A percentile compares a stretch with the other conserved stretches of the same genome.
Evolutionary conservation across 1,140 invertebrate genomes (phyloP).

Genomic region (Eciton burchellii): DNA sequence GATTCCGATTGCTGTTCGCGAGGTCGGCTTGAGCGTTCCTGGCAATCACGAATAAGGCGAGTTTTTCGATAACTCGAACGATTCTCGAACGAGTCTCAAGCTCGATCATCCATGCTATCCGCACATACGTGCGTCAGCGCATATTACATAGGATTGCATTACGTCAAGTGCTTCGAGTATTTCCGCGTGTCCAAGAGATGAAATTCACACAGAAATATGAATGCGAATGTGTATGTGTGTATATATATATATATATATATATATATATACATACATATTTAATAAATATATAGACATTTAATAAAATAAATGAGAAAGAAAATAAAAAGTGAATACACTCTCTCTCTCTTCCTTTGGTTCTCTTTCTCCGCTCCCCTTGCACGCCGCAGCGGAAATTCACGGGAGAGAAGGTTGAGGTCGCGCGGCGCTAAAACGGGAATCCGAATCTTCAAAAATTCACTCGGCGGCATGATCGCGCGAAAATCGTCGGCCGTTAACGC

Average conservation of each 20-base stretch:
- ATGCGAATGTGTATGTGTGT: too few relatives aligned
- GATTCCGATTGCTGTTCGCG: background rate
- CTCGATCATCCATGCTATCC: too few relatives aligned
- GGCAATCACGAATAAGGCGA: too few relatives aligned
- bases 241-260: background rate
- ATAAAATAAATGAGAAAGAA: slow-evolving; percentile 23
- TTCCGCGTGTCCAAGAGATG: background rate
- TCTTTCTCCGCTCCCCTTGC: too few relatives aligned
- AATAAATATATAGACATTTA: too few relatives aligned
- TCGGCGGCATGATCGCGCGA: slow-evolving; percentile 27
- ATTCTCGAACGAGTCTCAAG: too few relatives aligned
- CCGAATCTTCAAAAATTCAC: slow-evolving; percentile 48
- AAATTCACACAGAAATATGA: slow-evolving; percentile 8
- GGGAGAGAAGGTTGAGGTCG: slow-evolving; percentile 35
- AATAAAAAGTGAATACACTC: slow-evolving; percentile 13
- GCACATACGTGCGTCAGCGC: too few relatives aligned
- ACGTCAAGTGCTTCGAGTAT: background rate
- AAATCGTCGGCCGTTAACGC: slow-evolving; percentile 54
- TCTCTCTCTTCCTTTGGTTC: too few relatives aligned
- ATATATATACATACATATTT: too few relatives aligned
- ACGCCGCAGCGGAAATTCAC: background rate
- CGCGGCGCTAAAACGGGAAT: slow-evolving; percentile 40
- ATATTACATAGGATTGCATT: background rate
- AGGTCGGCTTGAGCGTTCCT: too few relatives aligned
- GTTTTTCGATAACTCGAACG: too few relatives aligned